Evolutionary conservation across 53 echinoderm and acorn worm species (phyloP), one percentile per base, ranked within the genome.

Genomic region (Echinometra lucunter): DNA sequence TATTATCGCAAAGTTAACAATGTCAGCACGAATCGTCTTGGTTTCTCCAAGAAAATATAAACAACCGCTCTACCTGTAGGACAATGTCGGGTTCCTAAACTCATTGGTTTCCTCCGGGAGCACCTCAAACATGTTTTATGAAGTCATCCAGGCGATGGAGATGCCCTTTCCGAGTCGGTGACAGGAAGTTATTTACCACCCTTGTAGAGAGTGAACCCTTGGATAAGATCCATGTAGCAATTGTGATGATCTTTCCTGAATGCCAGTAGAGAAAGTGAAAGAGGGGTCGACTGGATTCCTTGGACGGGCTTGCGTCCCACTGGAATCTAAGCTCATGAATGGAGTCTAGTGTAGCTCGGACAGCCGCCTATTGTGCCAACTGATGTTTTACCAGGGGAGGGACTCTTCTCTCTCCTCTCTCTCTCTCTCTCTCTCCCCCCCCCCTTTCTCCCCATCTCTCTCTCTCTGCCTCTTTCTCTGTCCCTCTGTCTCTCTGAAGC

Each of bases 101-200:
- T n/a, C n/a, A n/a, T n/a, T n/a, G n/a, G 40, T 78, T 78, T 42
- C 78, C 42, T 78, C 42, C 9, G 42, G 78, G 38, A 78, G 21
- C 23, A 42, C 78, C 78, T 78, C 78, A 42, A 35, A 19, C 19
- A 13, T 42, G n/a, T n/a, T 78, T 78, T 23, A 40, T 78, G 35
- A 42, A 42, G 78, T 72, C 74, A 37, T 74, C 37, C 15, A 74
- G 38, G 78, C 13, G 19, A 37, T 16, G 38, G 38, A 78, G 78
- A 78, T 78, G 78, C 78, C 78, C 78, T 78, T 78, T 78, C 38
- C 7, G 23, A 38, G 38, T 40, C 78, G 19, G 78, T 78, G 78
- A 78, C 78, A 78, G 78, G 78, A 78, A 78, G 78, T 78, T 78
- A 78, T 78, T 78, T 78, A 42, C 78, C 21, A 6, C 72, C 72